Conservation (phyloP, 2,888 invertebrate genomes). For the Mythimna albipuncta region DNA sequence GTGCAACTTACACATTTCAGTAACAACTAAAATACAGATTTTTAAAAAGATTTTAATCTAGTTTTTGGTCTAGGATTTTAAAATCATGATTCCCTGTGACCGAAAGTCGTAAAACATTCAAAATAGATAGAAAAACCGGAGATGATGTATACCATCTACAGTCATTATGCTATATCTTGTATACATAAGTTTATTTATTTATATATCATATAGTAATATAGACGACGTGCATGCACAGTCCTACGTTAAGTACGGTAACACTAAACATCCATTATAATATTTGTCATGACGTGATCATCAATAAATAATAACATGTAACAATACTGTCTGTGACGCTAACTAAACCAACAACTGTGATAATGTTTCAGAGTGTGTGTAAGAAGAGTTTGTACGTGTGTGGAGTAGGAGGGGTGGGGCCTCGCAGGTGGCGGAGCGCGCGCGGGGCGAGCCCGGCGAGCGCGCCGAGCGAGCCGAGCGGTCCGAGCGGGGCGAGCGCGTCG, state of each 20-base stretch:
- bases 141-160: constrained; percentile 64
- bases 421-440: background rate
- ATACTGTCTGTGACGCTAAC: constrained; percentile 47
- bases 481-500: background rate
- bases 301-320: constrained; percentile 52
- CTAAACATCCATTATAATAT: constrained; percentile 57
- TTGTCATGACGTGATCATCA: constrained; percentile 58
- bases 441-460: background rate
- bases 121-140: constrained; percentile 66
- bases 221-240: constrained; percentile 55
- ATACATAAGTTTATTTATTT: constrained; percentile 62
- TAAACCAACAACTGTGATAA: constrained; percentile 53
- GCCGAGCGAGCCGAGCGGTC: background rate
- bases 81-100: constrained; percentile 72
- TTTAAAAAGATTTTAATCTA: constrained; percentile 60
- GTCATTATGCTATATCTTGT: constrained; percentile 57
- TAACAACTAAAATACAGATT: constrained; percentile 53
- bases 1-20: constrained; percentile 20
- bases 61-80: constrained; percentile 66
- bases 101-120: constrained; percentile 68
- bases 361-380: constrained; percentile 37
- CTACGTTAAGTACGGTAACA: constrained; percentile 61
- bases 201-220: constrained; percentile 56
- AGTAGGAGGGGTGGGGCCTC: constrained; percentile 9
- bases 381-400: constrained; percentile 57